A percentile compares a stretch with the other conserved stretches of the same genome.
Conservation (phyloP, 2,888 invertebrate genomes). For the Mesoligia furuncula region DNA sequence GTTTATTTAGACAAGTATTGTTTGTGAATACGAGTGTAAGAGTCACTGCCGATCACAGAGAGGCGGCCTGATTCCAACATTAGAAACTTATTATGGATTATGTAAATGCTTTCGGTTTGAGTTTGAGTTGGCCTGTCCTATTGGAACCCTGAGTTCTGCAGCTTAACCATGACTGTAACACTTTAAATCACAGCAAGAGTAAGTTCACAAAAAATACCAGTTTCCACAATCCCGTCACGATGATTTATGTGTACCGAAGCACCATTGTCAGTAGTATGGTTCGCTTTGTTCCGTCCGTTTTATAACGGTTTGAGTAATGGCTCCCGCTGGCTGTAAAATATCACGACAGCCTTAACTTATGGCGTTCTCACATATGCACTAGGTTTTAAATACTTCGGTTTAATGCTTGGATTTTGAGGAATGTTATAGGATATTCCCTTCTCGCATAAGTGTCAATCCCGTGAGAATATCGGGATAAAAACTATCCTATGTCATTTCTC, state of each 20-base stretch:
- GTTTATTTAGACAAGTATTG: too few relatives aligned
- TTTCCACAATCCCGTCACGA: constrained; percentile 17
- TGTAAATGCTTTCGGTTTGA: too few relatives aligned
- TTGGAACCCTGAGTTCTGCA: background rate
- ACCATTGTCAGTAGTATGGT: constrained; percentile 60
- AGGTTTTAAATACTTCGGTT: constrained; percentile 45
- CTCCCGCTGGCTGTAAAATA: constrained; percentile 52
- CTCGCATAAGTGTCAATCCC: too few relatives aligned
- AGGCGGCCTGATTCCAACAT: too few relatives aligned
- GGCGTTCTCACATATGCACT: constrained; percentile 46
- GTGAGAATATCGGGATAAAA: too few relatives aligned
- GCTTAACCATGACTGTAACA: background rate
- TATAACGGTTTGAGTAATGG: constrained; percentile 56
- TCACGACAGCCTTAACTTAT: constrained; percentile 55
- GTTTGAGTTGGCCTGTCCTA: background rate
- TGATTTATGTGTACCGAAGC: constrained; percentile 55
- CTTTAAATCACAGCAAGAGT: constrained; percentile 13
- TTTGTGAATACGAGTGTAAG: too few relatives aligned
- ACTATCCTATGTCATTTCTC: too few relatives aligned
- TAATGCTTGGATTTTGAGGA: constrained; percentile 19
- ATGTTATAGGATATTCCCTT: background rate
- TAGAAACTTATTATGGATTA: too few relatives aligned
- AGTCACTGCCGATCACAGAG: too few relatives aligned
- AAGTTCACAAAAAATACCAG: constrained; percentile 32
- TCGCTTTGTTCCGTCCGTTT: constrained; percentile 51